Base-by-base conservation (phyloP, 2,113 vertebrate genomes). In the Nyctereutes procyonoides region DNA sequence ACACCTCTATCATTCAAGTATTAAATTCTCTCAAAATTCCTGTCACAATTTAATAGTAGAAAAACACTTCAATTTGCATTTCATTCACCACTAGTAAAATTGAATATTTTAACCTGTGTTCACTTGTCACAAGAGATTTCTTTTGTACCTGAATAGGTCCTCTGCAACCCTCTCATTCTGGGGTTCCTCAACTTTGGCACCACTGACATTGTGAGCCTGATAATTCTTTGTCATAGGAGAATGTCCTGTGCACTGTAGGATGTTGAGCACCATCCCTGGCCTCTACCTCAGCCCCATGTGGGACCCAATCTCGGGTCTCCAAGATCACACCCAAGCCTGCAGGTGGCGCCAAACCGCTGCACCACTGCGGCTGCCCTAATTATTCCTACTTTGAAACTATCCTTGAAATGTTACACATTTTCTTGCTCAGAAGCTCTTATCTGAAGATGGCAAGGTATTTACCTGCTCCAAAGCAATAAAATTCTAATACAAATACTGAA, bases 401-500 rank as follows among this genome's bases (percentile, higher is more conserved):
- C 20, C 77, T 71, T 84, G 16, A 85, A 88, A 79, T 74, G 30
- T 38, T 82, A 91, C 8, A 32, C 51, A 63, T 89, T 73, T 76
- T 58, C 60, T 71, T 74, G 30, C 53, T 74, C 35, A 86, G n/a
- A 97, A 79, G 65, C 6, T 58, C 53, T 0, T 26, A 91, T 82
- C 51, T 77, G 28, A 93, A 74, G 79, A 53, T 67, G 51, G 30
- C 35, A 82, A 14, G 48, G 55, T 93, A 55, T 20, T 16, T 79
- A 77, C 51, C 43, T 51, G 60, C 5, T 86, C 81, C 79, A 90
- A 88, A 71, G 38, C 19, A 96, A 38, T 48, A 63, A 93, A 88
- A 17, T 53, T 84, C 48, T 91, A 28, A 97, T 30, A 81, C 22
- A 96, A 96, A 89, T 79, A 73, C 71, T 96, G n/a, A 93, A 2